A percentile compares a stretch with the other conserved stretches of the same genome.
Evolutionary conservation across 2,797 vertebrate species (phyloP).

Genomic region (Dermochelys coriacea): DNA sequence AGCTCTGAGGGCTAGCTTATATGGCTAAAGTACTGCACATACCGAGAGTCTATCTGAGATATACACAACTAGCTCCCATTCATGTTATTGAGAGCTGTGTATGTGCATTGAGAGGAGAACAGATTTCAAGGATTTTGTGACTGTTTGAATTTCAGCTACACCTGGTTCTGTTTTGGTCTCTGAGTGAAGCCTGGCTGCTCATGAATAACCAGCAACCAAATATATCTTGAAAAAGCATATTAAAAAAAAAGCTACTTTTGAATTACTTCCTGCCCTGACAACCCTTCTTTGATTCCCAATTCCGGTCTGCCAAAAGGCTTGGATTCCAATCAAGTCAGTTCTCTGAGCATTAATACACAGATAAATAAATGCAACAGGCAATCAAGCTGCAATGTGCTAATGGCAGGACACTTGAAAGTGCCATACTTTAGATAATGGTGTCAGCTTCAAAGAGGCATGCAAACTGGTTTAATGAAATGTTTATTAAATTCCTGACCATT

Average conservation of each 20-base stretch:
- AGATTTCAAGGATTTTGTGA: not conserved
- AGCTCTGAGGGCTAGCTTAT: not conserved
- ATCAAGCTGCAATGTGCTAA: conserved; percentile 42
- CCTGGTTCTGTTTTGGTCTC: conserved; percentile 64
- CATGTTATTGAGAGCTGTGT: not conserved
- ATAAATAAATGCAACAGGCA: conserved; percentile 70
- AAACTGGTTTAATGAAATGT: conserved; percentile 76
- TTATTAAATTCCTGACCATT: conserved; percentile 76
- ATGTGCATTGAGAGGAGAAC: not conserved
- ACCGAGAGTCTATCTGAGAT: not conserved
- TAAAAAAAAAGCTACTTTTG: not conserved
- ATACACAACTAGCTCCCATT: fast-evolving
- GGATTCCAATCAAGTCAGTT: conserved; percentile 19
- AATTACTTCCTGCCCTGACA: conserved; percentile 44
- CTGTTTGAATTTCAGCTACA: conserved; percentile 33
- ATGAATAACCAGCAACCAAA: conserved; percentile 42
- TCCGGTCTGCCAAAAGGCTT: conserved; percentile 47
- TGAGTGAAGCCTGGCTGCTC: conserved; percentile 35
- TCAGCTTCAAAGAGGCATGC: conserved; percentile 67
- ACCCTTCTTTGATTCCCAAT: conserved; percentile 19
- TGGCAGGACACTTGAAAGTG: conserved; percentile 61
- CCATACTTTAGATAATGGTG: conserved; percentile 52
- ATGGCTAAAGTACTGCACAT: not conserved
- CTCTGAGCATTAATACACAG: conserved; percentile 39
- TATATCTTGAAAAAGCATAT: not conserved